These are phyloP conservation scores for Shinisaurus crocodilurus DNA, from an alignment of 2,113 vertebrate species.

Conservation along the genomic window DNA sequence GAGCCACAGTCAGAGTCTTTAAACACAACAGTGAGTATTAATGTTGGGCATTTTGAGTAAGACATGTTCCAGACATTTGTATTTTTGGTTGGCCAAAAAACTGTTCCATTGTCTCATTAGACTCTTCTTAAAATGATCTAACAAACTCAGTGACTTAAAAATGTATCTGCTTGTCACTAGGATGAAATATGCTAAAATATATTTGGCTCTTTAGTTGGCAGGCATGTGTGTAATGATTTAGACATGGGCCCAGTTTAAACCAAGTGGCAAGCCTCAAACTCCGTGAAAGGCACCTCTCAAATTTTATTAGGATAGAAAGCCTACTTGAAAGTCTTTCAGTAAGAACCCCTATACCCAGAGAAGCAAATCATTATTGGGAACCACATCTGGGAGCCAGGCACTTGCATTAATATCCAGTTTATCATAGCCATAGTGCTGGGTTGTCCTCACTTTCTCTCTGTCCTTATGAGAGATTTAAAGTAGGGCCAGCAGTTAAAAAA, in stretches of 20 bases:
- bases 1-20: constrained; percentile 90
- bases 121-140: background rate
- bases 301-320: background rate
- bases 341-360: background rate
- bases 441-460: background rate
- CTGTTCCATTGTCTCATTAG: background rate
- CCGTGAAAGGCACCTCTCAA: background rate
- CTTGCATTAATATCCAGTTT: background rate
- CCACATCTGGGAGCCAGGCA: too few species aligned
- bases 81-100: background rate
- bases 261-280: background rate
- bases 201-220: background rate
- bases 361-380: background rate
- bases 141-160: background rate
- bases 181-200: background rate
- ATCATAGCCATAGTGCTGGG: background rate
- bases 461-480: background rate
- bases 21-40: constrained; percentile 95
- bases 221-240: background rate
- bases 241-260: background rate
- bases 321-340: background rate
- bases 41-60: constrained; percentile 37
- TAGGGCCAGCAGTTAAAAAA: background rate
- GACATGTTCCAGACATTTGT: background rate
- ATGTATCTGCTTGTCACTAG: background rate